Evolutionary conservation across 2,888 invertebrate genomes (phyloP), one percentile per base, ranked within the genome.

Genomic region (Epinotia ramella): DNA sequence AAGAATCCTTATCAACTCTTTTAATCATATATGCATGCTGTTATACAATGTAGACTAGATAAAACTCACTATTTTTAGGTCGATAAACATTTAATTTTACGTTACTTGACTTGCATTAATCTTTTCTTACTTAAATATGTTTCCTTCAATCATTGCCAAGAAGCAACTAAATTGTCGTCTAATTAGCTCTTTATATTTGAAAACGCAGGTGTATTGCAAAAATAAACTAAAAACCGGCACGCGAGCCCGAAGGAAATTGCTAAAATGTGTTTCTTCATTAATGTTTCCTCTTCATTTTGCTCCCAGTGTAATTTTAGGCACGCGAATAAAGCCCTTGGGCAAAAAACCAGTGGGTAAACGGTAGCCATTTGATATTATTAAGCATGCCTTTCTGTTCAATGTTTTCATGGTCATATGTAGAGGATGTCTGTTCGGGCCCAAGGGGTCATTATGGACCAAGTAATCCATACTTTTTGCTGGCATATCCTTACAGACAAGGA

Each of bases 351-450:
- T 79, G 80, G 79, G 80, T 84, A 84, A 88, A 91, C 92, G 89
- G 93, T 93, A 93, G 92, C 91, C 80, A 69, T 69, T 69, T 59
- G 69, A 69, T 53, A 40, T 82, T 80, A 79, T 73, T 81, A 81
- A 81, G 81, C 80, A 79, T 73, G 79, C 82, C 81, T 86, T 89
- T 89, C 88, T 89, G 84, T 89, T 89, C 89, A 84, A 83, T 86
- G 85, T 84, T 84, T 81, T 86, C 44, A 88, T 71, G 70, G 53
- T 75, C 89, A 87, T 87, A 88, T 89, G 90, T 85, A 84, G 83
- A 92, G 94, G 94, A 94, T 93, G 92, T 94, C 94, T 94, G 92
- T 81, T 83, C 81, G 84, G 84, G 84, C 85, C 82, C 83, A 87
- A 89, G 87, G 88, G 91, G 85, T 91, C 89, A 92, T 94, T 92